These are phyloP conservation scores for Netelia melanura DNA, from an alignment of 2,888 invertebrate species.

Conservation along the genomic window DNA sequence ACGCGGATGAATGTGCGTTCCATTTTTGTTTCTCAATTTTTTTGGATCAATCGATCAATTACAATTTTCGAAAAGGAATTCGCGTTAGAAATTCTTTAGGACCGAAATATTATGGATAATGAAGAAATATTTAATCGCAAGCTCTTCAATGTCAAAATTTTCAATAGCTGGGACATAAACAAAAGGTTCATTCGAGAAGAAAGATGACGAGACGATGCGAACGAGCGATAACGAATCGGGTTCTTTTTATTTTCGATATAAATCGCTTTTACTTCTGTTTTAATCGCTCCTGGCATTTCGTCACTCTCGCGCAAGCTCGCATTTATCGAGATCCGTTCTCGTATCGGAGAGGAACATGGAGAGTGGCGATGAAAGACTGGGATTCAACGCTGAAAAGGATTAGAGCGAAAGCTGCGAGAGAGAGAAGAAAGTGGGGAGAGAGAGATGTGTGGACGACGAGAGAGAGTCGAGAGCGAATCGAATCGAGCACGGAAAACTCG, in stretches of 20 bases:
- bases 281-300: conserved; percentile 17
- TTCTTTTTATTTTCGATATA: background rate
- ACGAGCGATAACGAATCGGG: background rate
- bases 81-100: background rate
- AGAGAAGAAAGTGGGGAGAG: conserved; percentile 33
- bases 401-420: conserved; percentile 44
- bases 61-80: background rate
- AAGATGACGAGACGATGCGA: background rate
- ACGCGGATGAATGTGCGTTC: conserved; percentile 18
- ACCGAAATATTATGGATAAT: background rate
- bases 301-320: conserved; percentile 29
- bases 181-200: background rate
- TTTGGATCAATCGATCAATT: background rate
- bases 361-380: conserved; percentile 60
- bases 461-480: conserved; percentile 64
- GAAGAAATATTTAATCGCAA: background rate
- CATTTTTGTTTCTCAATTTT: conserved; percentile 29
- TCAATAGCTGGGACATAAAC: background rate
- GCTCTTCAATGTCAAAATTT: background rate
- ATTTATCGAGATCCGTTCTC: conserved; percentile 21
- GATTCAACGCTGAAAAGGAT: conserved; percentile 61
- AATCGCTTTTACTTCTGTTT: background rate
- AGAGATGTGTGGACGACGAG: conserved; percentile 55
- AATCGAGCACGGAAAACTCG: conserved; percentile 73
- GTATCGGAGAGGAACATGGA: conserved; percentile 38